These are phyloP conservation scores for Drosophila leontia DNA, from an alignment of 1,140 invertebrate species.

Conservation along the genomic window DNA sequence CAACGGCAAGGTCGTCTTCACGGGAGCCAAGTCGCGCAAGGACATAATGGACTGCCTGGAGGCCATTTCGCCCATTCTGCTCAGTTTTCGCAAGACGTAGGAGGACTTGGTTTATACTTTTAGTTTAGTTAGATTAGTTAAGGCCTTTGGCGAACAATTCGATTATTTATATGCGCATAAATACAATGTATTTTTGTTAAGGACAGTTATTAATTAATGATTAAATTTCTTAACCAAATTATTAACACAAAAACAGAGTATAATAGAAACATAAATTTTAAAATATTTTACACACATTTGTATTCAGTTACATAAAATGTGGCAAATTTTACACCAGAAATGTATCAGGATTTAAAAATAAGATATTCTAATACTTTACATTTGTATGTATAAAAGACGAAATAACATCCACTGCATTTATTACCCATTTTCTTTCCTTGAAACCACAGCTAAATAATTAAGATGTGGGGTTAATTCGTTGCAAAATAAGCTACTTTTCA, in stretches of 20 bases:
- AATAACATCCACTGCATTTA: constrained; percentile 1
- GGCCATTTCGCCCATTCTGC: constrained; percentile 98
- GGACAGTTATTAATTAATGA: neutral
- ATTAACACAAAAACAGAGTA: neutral
- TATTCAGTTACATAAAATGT: neutral
- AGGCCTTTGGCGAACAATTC: constrained; percentile 47
- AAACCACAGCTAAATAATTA: neutral
- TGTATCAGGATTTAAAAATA: neutral
- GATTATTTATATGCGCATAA: constrained; percentile 5
- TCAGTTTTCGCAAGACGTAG: constrained; percentile 95
- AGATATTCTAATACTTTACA: too few relatives aligned
- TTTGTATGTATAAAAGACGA: neutral
- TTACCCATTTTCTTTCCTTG: neutral
- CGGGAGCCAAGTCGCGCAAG: constrained; percentile 96
- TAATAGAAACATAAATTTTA: neutral
- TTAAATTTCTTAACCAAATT: neutral
- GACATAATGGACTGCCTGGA: constrained; percentile 98
- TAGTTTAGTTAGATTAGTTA: constrained; percentile 20
- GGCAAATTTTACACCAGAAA: neutral
- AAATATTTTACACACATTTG: neutral
- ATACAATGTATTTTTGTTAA: neutral
- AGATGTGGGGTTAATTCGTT: too few relatives aligned
- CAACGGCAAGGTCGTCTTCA: constrained; percentile 98
- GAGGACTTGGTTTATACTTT: neutral
- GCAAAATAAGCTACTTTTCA: too few relatives aligned